Evolutionary conservation across 2,888 invertebrate genomes (phyloP).

Genomic region (Protonemura montana): DNA sequence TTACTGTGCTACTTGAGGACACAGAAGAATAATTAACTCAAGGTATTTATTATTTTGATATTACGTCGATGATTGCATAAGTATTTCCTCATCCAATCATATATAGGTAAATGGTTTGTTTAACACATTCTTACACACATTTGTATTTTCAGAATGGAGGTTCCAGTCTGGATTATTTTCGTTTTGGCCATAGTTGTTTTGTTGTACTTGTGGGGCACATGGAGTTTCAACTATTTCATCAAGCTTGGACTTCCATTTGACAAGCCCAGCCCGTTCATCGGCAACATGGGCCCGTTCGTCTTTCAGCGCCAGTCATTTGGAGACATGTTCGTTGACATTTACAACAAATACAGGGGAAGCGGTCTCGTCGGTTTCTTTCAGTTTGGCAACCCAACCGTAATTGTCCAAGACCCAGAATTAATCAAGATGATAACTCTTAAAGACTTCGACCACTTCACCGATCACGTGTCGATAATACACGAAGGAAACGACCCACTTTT

Average conservation of each 20-base stretch:
- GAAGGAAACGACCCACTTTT: constrained; percentile 38
- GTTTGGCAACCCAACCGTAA: constrained; percentile 30
- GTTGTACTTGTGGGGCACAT: constrained; percentile 13
- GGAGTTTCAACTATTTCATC: constrained; percentile 17
- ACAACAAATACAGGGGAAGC: constrained; percentile 15
- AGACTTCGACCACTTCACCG: constrained; percentile 43
- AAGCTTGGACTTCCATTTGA: constrained; percentile 1
- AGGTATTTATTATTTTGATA: neutral
- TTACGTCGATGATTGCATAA: neutral
- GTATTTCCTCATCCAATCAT: no score
- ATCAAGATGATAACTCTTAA: constrained; percentile 38
- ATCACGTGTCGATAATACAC: constrained; percentile 22
- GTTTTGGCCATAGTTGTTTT: neutral
- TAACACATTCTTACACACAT: no score
- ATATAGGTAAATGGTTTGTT: no score
- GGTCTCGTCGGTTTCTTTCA: constrained; percentile 9
- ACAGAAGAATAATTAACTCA: neutral
- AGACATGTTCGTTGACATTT: neutral
- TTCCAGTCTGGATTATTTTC: neutral
- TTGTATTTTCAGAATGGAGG: neutral
- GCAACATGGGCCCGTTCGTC: constrained; percentile 19
- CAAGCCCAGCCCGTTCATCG: neutral
- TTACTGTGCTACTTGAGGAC: neutral
- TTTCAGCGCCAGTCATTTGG: constrained; percentile 13
- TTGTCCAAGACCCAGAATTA: constrained; percentile 40